Evolutionary conservation across 2,113 vertebrate genomes (phyloP), one percentile per base, ranked within the genome.

Genomic region (Crotophaga sulcirostris): DNA sequence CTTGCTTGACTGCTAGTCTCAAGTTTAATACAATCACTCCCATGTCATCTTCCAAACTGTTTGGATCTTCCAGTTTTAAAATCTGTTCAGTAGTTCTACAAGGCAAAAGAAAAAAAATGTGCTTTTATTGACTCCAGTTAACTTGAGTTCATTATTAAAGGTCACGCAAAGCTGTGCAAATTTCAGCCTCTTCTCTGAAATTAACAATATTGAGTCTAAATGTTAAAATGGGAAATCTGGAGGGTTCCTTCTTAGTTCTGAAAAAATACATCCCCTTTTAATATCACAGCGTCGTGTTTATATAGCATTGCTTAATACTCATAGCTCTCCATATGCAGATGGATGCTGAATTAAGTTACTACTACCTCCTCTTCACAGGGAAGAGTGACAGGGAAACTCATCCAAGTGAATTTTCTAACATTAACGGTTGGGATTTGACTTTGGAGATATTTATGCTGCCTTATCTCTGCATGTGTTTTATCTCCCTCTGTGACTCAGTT

Each of bases 31-130:
- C 34, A 72, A 99, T 98, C 66, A 98, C 98, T 47, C 99, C 99
- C 99, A 99, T 99, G 95, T 99, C 98, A 23, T 98, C 96, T 95
- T 99, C 99, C 93, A 98, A 98, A 95, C 99, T 99, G 97, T 98
- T 99, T 24, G 98, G 98, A 95, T 99, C 99, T 93, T 98, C 97
- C 58, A 99, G 96, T 94, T 52, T 97, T 96, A 99, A 97, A 88
- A 98, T 95, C 93, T 97, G 97, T 96, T 99, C 98, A 42, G 97
- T 97, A 13, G 98, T 98, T 96, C 99, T 99, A 93, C 7, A 88
- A 77, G 67, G 2, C 62, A 77, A 86, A 85, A 76, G 54, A 6
- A 60, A 80, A 47, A 47, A 20, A 3, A n/a, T 8, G 23, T 69
- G 89, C 63, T 74, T 89, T 94, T 83, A 94, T 93, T 92, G 93